Evolutionary conservation across 2,113 vertebrate species (phyloP), one percentile per base, ranked within the genome.

Genomic region (Tricholaema leucomelas): DNA sequence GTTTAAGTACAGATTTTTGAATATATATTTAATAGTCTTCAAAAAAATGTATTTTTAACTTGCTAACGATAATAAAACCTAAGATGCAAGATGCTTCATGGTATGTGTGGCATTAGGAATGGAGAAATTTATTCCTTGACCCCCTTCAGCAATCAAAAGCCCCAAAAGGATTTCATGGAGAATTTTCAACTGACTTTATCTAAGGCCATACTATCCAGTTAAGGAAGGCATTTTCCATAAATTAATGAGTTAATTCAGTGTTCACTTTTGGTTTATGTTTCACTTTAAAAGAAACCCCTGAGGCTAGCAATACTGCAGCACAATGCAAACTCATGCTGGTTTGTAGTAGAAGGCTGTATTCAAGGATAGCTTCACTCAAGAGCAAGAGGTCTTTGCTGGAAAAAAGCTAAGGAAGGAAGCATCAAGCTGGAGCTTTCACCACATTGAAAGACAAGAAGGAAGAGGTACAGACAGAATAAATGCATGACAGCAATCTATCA

Each of bases 181-280:
- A 78, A 88, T 91, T 92, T 92, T 88, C 50, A 65, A 15, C 15
- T 0, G 2, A 52, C 40, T 87, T 95, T 66, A 88, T 63, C 78
- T 74, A 70, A 76, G 64, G 28, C 74, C 67, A 58, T 27, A 33
- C 38, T 54, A 64, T 8, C 13, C 8, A 5, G 27, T 13, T 15
- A 82, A 25, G 40, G 30, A 74, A 85, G 16, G 42, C 18, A 66
- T 91, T 96, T 91, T 85, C 63, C 78, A 73, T 56, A 81, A 85
- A 70, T 76, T 81, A 92, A 70, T 42, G 21, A 27, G 33, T 70
- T 56, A 15, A 76, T 75, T 84, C 42, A 23, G 55, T 61, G 91
- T 87, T 55, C 81, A 82, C 33, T 60, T 81, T 64, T 52, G 42
- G 72, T 91, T 94, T 90, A 64, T 78, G 30, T 83, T 90, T 90